Evolutionary conservation across 2,113 vertebrate genomes (phyloP), one percentile per base, ranked within the genome.

Genomic region (Axis porcinus): DNA sequence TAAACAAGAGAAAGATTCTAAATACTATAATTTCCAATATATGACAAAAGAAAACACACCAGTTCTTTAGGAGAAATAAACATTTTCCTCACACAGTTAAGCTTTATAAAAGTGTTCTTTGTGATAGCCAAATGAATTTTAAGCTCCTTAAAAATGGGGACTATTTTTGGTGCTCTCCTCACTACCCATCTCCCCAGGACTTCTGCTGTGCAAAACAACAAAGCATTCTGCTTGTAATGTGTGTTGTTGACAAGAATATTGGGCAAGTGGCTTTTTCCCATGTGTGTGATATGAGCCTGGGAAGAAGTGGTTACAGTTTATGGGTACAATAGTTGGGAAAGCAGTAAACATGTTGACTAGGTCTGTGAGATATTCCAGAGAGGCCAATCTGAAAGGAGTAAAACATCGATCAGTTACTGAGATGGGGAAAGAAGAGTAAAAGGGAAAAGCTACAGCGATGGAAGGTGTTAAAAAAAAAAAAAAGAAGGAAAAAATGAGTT

Each of bases 21-120:
- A 97, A 95, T 62, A 91, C 91, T 98, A 50, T 97, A 97, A 98
- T 97, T 97, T 98, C 67, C 74, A 97, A 84, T 97, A 97, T 97
- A 76, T 97, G 94, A 95, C 95, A 97, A 91, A 92, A 87, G 62
- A 94, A 97, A 97, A 85, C 36, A 82, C 25, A 86, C 19, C 94
- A 85, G 50, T 86, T 97, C 58, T 97, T 94, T 86, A 58, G 11
- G 54, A 88, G 90, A 97, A 97, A 94, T 95, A 95, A 97, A 91
- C 83, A 79, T 94, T 94, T 95, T 97, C 64, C 47, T 97, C n/a
- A 40, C 43, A 89, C 3, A 87, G 57, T 55, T 47, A 96, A 30
- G 52, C 81, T 96, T 94, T 92, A 94, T 95, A 87, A 87, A 96
- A 96, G 58, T 86, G 82, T 81, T 94, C 52, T 90, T 89, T 82